Conservation (phyloP, 2,113 vertebrate genomes). For the Stegastes partitus region DNA sequence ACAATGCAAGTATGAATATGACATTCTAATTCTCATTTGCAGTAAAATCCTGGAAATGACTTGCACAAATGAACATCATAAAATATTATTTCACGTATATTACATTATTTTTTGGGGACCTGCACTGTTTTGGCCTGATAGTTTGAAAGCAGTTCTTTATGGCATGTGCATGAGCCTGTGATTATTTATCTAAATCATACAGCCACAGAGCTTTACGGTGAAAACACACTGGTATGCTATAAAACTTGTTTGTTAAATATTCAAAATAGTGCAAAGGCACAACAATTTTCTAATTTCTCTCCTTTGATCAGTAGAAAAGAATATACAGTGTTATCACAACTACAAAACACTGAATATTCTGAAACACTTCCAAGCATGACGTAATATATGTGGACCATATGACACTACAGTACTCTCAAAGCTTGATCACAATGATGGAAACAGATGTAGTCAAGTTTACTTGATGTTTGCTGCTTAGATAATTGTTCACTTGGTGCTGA, state of each 20-base stretch:
- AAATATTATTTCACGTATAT: background rate
- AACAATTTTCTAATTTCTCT: background rate
- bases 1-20: too few relatives aligned
- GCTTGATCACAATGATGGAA: slow-evolving; percentile 4
- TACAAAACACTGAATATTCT: too few relatives aligned
- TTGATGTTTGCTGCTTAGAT: background rate
- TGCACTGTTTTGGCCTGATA: background rate
- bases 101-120: background rate
- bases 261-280: too few relatives aligned
- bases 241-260: background rate
- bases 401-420: background rate
- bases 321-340: too few relatives aligned
- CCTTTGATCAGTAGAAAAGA: background rate
- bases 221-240: too few relatives aligned
- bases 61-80: background rate
- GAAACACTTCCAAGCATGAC: too few relatives aligned
- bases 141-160: background rate
- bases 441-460: background rate
- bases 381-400: background rate
- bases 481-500: background rate
- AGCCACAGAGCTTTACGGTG: background rate
- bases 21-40: background rate
- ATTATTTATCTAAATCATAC: background rate
- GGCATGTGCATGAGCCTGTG: background rate
- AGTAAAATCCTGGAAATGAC: background rate